Evolutionary conservation across 2,113 vertebrate species (phyloP).

Genomic region (Pimephales promelas): DNA sequence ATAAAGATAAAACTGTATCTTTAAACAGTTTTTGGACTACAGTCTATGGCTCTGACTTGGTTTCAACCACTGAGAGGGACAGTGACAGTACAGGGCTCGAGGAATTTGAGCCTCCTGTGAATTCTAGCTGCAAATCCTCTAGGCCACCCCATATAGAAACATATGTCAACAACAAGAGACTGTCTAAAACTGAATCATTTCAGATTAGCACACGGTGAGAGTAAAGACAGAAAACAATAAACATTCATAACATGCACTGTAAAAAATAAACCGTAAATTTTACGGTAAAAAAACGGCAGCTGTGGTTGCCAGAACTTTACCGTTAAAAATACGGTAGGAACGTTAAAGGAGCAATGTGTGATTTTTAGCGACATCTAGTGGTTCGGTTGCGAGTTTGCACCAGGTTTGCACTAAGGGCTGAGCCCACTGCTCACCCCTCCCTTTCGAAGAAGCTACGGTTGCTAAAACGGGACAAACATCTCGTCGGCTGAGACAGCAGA

Average conservation of each 20-base stretch:
- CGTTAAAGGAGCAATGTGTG: too few species aligned
- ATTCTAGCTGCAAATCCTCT: constrained; percentile 43
- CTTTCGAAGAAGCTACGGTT: too few species aligned
- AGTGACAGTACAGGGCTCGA: background rate
- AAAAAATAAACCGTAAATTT: too few species aligned
- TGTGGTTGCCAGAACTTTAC: too few species aligned
- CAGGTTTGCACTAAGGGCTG: too few species aligned
- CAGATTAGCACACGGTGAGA: constrained; percentile 9
- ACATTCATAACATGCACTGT: constrained; percentile 30
- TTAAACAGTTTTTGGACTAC: background rate
- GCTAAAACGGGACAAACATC: too few species aligned
- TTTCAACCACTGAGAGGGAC: background rate
- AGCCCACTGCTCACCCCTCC: too few species aligned
- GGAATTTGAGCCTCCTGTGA: constrained; percentile 48
- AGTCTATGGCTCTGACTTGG: background rate
- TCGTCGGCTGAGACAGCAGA: too few species aligned
- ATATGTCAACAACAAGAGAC: constrained; percentile 34
- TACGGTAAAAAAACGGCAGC: too few species aligned
- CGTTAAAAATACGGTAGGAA: too few species aligned
- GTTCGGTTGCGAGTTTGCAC: too few species aligned
- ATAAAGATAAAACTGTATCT: background rate
- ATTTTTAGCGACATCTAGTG: too few species aligned
- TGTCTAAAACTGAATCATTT: constrained; percentile 46
- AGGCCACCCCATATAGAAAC: constrained; percentile 43
- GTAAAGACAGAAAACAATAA: constrained; percentile 44